phyloP scores from a whole-genome alignment of 1,140 invertebrate genomes.

The Drosophila suzukii region DNA sequence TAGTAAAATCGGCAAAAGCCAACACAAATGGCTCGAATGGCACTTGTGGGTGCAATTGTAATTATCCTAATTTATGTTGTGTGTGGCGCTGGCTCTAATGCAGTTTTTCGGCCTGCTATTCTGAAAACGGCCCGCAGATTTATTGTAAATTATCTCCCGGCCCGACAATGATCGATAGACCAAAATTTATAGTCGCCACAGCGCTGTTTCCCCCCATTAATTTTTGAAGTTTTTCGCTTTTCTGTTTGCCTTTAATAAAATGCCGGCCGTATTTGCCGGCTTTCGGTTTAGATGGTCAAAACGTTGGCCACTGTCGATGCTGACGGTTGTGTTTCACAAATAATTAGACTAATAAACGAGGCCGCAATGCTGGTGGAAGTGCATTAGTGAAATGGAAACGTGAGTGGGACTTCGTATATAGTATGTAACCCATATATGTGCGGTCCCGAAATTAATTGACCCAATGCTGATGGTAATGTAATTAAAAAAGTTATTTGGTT shows the following conservation, averaged over 20 bases:
- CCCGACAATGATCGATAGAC: constrained; percentile 79
- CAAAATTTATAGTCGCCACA: constrained; percentile 63
- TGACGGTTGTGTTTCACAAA: constrained; percentile 49
- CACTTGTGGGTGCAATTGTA: constrained; percentile 83
- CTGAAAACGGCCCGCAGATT: constrained; percentile 69
- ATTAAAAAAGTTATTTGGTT: constrained; percentile 21
- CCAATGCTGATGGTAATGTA: constrained; percentile 32
- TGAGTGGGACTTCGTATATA: constrained; percentile 4
- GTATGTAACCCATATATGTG: background rate
- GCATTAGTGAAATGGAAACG: constrained; percentile 58
- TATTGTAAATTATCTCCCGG: constrained; percentile 76
- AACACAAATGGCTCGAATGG: constrained; percentile 53
- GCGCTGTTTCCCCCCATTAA: constrained; percentile 15
- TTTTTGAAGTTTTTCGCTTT: background rate
- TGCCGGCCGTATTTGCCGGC: constrained; percentile 28
- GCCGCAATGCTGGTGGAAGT: constrained; percentile 41
- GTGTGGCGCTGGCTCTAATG: constrained; percentile 47
- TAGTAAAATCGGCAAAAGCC: background rate
- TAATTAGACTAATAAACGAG: constrained; percentile 74
- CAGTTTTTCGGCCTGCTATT: constrained; percentile 48
- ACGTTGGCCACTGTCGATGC: constrained; percentile 33
- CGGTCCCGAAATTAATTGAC: constrained; percentile 25
- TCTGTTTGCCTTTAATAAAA: constrained; percentile 49
- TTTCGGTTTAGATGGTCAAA: constrained; percentile 47
- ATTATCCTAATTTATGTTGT: constrained; percentile 83